phyloP scores from a whole-genome alignment of 2,113 vertebrate genomes.

The Tor tambroides region DNA sequence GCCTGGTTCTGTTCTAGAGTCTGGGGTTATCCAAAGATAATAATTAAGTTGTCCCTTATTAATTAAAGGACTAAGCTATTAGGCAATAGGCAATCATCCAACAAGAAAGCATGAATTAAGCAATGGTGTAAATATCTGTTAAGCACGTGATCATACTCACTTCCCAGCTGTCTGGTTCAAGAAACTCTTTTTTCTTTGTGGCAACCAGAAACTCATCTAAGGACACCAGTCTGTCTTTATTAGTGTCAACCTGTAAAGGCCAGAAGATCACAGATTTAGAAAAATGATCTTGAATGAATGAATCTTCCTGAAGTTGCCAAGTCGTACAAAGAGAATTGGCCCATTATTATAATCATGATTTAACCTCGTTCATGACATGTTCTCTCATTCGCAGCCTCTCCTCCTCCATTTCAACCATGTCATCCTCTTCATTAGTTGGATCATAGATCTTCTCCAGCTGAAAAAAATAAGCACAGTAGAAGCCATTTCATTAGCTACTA shows the following conservation, averaged over 20 bases:
- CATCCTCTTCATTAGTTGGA: slow-evolving; percentile 94
- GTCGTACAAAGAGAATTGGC: not conserved
- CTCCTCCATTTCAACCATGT: slow-evolving; percentile 99
- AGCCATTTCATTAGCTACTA: not conserved
- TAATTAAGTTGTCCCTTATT: too few species aligned
- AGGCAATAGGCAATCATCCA: not conserved
- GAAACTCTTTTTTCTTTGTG: slow-evolving; percentile 93
- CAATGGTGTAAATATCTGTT: not conserved
- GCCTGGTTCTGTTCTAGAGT: slow-evolving; percentile 91
- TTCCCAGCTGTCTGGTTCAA: slow-evolving; percentile 99
- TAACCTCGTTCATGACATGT: slow-evolving; percentile 97
- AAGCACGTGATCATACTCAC: slow-evolving; percentile 68
- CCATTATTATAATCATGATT: not conserved
- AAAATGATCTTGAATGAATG: too few species aligned
- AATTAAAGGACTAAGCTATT: too few species aligned
- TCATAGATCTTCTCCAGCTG: slow-evolving; percentile 98
- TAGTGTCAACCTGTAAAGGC: slow-evolving; percentile 83
- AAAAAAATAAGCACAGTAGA: slow-evolving; percentile 27
- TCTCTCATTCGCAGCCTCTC: slow-evolving; percentile 96
- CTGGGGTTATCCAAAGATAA: slow-evolving; percentile 67
- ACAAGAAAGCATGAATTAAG: not conserved
- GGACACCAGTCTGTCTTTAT: slow-evolving; percentile 92
- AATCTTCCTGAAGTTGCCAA: not conserved
- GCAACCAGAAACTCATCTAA: slow-evolving; percentile 90
- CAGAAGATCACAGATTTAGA: slow-evolving; percentile 1